These are phyloP conservation scores for Pristionchus fissidentatus DNA, from an alignment of 2,888 invertebrate genomes.

Conservation along the genomic window DNA sequence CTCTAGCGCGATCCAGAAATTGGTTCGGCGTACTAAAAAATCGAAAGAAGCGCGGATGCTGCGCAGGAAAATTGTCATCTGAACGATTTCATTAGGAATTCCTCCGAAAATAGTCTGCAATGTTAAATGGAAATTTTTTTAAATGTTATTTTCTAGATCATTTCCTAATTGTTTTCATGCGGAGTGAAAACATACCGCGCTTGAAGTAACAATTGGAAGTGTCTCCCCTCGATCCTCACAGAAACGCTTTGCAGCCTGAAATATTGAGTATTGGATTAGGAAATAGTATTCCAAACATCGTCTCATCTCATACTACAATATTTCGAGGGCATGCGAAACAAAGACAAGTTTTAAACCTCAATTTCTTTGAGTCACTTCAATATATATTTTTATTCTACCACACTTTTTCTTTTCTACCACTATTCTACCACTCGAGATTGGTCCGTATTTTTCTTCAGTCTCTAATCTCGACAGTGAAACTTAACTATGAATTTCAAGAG, in stretches of 20 bases:
- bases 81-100: neutral
- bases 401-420: too few relatives aligned
- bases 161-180: neutral
- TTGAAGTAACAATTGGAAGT: neutral
- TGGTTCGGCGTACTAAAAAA: neutral
- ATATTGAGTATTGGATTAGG: too few relatives aligned
- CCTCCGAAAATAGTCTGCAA: neutral
- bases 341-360: too few relatives aligned
- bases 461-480: neutral
- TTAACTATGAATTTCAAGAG: neutral
- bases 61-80: slow-evolving; percentile 18
- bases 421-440: too few relatives aligned
- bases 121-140: neutral
- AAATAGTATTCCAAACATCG: too few relatives aligned
- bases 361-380: too few relatives aligned
- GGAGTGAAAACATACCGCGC: neutral
- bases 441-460: too few relatives aligned
- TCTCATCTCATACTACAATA: too few relatives aligned
- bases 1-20: neutral
- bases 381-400: too few relatives aligned
- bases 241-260: neutral
- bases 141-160: neutral
- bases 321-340: too few relatives aligned
- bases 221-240: neutral
- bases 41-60: neutral